Conservation (phyloP, 2,888 invertebrate genomes). For the Uloborus plumipes region DNA sequence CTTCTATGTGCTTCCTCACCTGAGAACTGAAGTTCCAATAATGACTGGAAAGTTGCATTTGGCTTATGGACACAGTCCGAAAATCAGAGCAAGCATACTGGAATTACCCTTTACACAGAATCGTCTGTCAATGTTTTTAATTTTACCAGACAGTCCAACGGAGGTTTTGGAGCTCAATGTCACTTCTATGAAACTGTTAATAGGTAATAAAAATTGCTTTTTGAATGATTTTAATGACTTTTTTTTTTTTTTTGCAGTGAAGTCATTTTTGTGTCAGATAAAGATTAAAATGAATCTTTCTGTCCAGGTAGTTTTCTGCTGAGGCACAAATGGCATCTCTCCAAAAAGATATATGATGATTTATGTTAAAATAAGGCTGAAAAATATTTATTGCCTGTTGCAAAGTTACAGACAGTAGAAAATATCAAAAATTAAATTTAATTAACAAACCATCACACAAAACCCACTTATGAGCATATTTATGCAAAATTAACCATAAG, state of each 20-base stretch:
- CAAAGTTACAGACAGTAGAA: too few species aligned
- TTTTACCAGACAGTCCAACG: slow-evolving; percentile 70
- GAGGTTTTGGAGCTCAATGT: slow-evolving; percentile 69
- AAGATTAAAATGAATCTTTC: background rate
- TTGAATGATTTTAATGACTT: too few species aligned
- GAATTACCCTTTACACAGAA: slow-evolving; percentile 70
- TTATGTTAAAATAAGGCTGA: too few species aligned
- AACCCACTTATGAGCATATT: too few species aligned
- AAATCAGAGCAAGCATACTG: slow-evolving; percentile 70
- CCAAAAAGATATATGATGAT: too few species aligned
- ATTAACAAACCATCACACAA: too few species aligned
- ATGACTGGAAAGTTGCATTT: slow-evolving; percentile 71
- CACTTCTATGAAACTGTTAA: slow-evolving; percentile 37
- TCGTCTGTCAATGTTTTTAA: slow-evolving; percentile 70
- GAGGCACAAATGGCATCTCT: too few species aligned
- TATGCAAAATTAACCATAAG: too few species aligned
- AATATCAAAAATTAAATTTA: too few species aligned
- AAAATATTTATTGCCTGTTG: too few species aligned
- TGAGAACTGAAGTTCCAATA: slow-evolving; percentile 69
- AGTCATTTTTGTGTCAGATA: background rate
- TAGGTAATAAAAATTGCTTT: slow-evolving; percentile 14
- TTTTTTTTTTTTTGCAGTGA: background rate
- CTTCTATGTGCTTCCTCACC: slow-evolving; percentile 66
- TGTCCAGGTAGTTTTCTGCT: too few species aligned
- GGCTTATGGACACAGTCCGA: slow-evolving; percentile 69